phyloP scores from a whole-genome alignment of 2,113 vertebrate genomes.

The Phalacrocorax carbo region DNA sequence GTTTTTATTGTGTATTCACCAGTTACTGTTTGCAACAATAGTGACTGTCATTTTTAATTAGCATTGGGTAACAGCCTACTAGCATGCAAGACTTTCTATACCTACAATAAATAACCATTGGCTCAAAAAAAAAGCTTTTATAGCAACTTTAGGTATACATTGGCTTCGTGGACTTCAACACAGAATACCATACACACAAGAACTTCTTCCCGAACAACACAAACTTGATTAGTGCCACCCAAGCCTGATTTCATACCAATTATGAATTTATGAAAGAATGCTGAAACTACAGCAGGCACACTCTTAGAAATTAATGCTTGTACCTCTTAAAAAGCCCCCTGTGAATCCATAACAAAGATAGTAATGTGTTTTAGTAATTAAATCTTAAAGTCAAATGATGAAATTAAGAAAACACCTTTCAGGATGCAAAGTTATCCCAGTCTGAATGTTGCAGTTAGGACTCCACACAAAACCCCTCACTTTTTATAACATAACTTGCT shows the following conservation, averaged over 20 bases:
- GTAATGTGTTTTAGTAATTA: neutral
- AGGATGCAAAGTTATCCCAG: neutral
- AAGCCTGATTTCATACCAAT: neutral
- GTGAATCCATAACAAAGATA: neutral
- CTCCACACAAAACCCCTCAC: neutral
- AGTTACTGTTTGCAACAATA: neutral
- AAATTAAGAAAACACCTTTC: neutral
- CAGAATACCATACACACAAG: neutral
- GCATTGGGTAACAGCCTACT: neutral
- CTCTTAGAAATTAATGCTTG: neutral
- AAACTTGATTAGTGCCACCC: neutral
- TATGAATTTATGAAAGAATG: neutral
- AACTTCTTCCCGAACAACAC: neutral
- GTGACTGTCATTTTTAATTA: slow-evolving; percentile 14
- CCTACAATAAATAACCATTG: neutral
- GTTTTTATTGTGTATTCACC: slow-evolving; percentile 13
- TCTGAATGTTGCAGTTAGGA: neutral
- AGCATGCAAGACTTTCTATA: neutral
- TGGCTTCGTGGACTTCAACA: neutral
- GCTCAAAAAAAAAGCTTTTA: neutral
- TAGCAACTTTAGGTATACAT: neutral
- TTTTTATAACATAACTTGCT: neutral
- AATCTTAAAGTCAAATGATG: neutral
- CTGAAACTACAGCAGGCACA: neutral
- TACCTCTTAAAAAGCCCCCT: neutral